Percentiles rank a stretch among this genome's conserved stretches.
Evolutionary conservation across 2,797 vertebrate genomes (phyloP).

Genomic region (Oceanodroma leucorhoa): DNA sequence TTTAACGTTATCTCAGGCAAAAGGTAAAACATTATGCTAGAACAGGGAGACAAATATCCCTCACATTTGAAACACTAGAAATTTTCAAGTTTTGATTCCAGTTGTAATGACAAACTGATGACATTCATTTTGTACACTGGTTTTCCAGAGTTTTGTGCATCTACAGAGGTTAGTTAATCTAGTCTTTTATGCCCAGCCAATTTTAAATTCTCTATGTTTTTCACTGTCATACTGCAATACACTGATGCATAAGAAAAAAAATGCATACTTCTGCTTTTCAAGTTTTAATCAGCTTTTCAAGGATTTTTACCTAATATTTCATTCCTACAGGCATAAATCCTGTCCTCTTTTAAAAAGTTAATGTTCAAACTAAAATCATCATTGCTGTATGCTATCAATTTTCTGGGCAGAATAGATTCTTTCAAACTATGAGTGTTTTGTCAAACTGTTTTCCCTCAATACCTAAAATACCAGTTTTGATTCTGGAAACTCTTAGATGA

Average conservation of each 20-base stretch:
- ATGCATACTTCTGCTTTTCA: slow-evolving; percentile 1
- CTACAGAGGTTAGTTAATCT: background rate
- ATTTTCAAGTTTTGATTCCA: background rate
- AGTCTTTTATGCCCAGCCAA: background rate
- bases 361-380: background rate
- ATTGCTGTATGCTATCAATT: background rate
- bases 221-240: background rate
- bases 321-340: background rate
- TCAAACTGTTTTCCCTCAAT: background rate
- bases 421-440: background rate
- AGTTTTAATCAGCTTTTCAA: slow-evolving; percentile 32
- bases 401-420: background rate
- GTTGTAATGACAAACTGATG: background rate
- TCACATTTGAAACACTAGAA: background rate
- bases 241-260: background rate
- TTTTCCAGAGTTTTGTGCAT: background rate
- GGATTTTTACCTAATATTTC: background rate
- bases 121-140: background rate
- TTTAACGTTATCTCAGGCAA: background rate
- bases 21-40: background rate
- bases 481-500: background rate
- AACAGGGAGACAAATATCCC: background rate
- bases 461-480: background rate
- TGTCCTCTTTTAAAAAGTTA: background rate
- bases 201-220: background rate